Percentiles rank a stretch among this genome's conserved stretches.
Conservation (phyloP, 2,888 invertebrate genomes). For the Scaeva pyrastri region DNA sequence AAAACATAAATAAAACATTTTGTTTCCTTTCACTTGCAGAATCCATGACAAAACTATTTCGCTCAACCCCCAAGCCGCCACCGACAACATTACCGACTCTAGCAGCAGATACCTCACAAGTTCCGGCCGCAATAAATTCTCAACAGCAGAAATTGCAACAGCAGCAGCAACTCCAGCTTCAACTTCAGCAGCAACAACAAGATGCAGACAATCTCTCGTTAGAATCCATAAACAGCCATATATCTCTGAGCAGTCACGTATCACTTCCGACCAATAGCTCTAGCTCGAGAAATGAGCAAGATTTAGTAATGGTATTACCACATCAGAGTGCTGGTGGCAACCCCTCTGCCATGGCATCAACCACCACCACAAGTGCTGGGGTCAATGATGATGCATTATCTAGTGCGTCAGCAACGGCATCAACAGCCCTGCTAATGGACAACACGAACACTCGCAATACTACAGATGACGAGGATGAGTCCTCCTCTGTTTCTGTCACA, state of each 20-base stretch:
- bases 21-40: conserved; percentile 78
- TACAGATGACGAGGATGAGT: conserved; percentile 52
- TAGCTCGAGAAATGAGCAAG: conserved; percentile 77
- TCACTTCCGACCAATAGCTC: conserved; percentile 71
- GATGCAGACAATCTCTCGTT: conserved; percentile 81
- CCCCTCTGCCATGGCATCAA: neutral
- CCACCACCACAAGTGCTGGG: conserved; percentile 55
- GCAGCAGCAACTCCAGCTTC: conserved; percentile 35
- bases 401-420: conserved; percentile 80
- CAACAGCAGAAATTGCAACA: conserved; percentile 51
- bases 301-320: conserved; percentile 71
- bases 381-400: conserved; percentile 79
- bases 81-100: conserved; percentile 75
- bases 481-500: conserved; percentile 46
- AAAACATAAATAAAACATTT: conserved; percentile 43
- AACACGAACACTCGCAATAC: conserved; percentile 75
- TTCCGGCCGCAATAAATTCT: conserved; percentile 77
- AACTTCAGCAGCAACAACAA: conserved; percentile 56
- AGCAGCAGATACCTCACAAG: conserved; percentile 78
- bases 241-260: conserved; percentile 78
- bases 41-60: conserved; percentile 83
- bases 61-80: conserved; percentile 80
- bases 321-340: conserved; percentile 54
- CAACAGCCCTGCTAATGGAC: conserved; percentile 80
- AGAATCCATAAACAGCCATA: conserved; percentile 81